Conservation (phyloP, 2,888 invertebrate genomes). For the Aplocera efformata region DNA sequence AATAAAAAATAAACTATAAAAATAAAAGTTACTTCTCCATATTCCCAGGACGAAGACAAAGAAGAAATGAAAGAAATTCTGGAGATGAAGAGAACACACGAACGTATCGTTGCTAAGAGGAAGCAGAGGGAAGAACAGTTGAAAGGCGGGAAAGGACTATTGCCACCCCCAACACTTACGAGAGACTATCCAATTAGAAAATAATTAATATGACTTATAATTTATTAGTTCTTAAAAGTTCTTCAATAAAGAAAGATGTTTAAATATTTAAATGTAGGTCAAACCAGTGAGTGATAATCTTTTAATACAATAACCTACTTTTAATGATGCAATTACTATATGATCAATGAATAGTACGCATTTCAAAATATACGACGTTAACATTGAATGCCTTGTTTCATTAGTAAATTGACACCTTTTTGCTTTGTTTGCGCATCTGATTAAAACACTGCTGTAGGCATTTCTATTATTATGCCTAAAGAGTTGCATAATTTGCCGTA, state of each 20-base stretch:
- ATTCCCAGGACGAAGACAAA: slow-evolving; percentile 91
- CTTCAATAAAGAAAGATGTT: too few relatives aligned
- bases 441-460: slow-evolving; percentile 8
- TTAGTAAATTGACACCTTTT: slow-evolving; percentile 12
- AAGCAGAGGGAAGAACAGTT: slow-evolving; percentile 55
- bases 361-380: slow-evolving; percentile 1
- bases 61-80: slow-evolving; percentile 96
- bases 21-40: neutral
- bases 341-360: slow-evolving; percentile 11
- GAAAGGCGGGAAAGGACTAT: slow-evolving; percentile 41
- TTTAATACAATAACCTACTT: too few relatives aligned
- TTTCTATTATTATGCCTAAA: slow-evolving; percentile 4
- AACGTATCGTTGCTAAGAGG: slow-evolving; percentile 87
- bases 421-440: slow-evolving; percentile 4
- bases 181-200: slow-evolving; percentile 55
- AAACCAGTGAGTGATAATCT: too few relatives aligned
- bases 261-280: too few relatives aligned
- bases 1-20: too few relatives aligned
- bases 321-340: slow-evolving; percentile 1
- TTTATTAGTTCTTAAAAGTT: neutral
- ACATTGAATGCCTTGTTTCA: slow-evolving; percentile 4
- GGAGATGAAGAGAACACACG: slow-evolving; percentile 93
- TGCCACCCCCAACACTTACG: slow-evolving; percentile 38
- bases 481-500: slow-evolving; percentile 21
- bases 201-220: slow-evolving; percentile 8